These are phyloP conservation scores for Torymus texanus DNA, from an alignment of 2,888 invertebrate species.

Conservation along the genomic window DNA sequence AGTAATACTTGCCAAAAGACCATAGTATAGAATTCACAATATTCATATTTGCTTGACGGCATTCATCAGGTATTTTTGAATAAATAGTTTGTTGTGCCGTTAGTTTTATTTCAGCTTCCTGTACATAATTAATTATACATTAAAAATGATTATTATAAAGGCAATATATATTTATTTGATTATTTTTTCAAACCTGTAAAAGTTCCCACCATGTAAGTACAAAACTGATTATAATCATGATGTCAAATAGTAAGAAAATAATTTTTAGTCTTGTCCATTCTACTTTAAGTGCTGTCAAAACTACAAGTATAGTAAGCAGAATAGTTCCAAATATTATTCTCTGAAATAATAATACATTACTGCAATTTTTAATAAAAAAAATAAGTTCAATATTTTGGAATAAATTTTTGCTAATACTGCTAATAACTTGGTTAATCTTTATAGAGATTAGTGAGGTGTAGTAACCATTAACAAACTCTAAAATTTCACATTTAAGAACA, in stretches of 20 bases:
- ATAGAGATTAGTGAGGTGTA: no score
- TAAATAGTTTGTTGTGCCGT: conserved; percentile 61
- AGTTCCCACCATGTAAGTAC: conserved; percentile 67
- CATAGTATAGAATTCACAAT: conserved; percentile 56
- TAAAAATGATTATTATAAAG: neutral
- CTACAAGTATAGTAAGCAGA: conserved; percentile 47
- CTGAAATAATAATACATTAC: conserved; percentile 53
- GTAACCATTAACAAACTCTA: no score
- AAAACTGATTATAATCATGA: conserved; percentile 63
- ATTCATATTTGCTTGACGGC: conserved; percentile 64
- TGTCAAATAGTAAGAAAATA: conserved; percentile 56
- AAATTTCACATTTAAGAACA: no score
- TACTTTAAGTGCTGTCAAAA: conserved; percentile 56
- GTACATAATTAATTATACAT: conserved; percentile 25
- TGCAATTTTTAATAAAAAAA: no score
- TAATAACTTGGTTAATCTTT: no score
- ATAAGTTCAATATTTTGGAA: neutral
- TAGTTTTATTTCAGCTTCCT: conserved; percentile 67
- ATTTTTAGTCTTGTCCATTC: conserved; percentile 58
- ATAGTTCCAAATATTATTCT: conserved; percentile 51
- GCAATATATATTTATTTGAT: conserved; percentile 2
- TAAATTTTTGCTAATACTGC: conserved; percentile 19
- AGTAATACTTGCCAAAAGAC: conserved; percentile 59
- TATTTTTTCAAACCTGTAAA: conserved; percentile 61
- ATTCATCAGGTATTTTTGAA: conserved; percentile 63